Conservation (phyloP, 1,140 invertebrate genomes). For the Campodea augens region DNA sequence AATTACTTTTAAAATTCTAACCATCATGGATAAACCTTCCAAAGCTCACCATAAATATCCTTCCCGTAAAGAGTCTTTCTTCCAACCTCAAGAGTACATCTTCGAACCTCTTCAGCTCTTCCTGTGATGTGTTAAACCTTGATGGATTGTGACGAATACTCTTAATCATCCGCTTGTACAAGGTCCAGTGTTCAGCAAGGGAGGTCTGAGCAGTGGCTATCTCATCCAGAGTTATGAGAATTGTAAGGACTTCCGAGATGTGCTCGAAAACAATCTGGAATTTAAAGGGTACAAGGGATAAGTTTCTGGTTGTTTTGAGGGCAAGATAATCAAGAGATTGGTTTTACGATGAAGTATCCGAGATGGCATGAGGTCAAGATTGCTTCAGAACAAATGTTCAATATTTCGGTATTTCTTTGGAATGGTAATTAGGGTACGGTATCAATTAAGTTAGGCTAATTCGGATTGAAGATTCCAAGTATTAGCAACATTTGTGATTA, state of each 20-base stretch:
- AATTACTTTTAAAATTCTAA: too few species aligned
- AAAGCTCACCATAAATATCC: constrained; percentile 36
- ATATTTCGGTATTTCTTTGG: too few species aligned
- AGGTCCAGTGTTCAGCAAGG: constrained; percentile 45
- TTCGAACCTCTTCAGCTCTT: constrained; percentile 40
- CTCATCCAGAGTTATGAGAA: constrained; percentile 49
- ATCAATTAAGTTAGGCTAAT: too few species aligned
- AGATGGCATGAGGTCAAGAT: not conserved
- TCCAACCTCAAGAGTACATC: constrained; percentile 43
- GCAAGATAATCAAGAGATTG: constrained; percentile 22
- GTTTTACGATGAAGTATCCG: constrained; percentile 1
- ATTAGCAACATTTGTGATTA: too few species aligned
- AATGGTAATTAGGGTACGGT: too few species aligned
- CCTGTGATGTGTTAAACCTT: constrained; percentile 34
- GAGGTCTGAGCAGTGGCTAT: constrained; percentile 36
- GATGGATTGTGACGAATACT: constrained; percentile 43
- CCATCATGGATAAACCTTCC: too few species aligned
- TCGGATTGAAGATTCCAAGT: too few species aligned
- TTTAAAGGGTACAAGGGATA: constrained; percentile 13
- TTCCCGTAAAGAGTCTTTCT: constrained; percentile 34
- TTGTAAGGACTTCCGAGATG: constrained; percentile 41
- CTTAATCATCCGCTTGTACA: constrained; percentile 45
- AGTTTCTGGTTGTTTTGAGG: constrained; percentile 17
- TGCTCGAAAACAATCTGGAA: constrained; percentile 37
- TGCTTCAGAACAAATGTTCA: not conserved